These are phyloP conservation scores for Brassicogethes aeneus DNA, from an alignment of 2,888 invertebrate species.

Conservation along the genomic window DNA sequence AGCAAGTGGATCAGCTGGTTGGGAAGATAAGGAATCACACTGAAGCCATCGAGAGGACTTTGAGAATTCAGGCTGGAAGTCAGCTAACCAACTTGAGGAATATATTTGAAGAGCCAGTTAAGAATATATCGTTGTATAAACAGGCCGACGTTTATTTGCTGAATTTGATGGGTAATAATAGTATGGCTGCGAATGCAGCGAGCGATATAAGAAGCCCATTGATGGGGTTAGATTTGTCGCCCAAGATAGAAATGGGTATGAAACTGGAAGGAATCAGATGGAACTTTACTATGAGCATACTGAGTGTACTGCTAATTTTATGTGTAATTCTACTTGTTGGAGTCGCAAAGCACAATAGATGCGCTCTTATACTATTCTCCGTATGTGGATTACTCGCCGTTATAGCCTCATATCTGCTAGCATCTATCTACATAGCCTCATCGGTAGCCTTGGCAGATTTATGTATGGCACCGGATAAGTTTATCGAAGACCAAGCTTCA, in stretches of 20 bases:
- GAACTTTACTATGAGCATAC: constrained; percentile 83
- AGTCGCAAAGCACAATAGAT: constrained; percentile 79
- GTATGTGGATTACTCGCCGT: constrained; percentile 81
- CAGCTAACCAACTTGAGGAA: constrained; percentile 66
- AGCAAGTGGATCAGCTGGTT: constrained; percentile 72
- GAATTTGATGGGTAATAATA: constrained; percentile 64
- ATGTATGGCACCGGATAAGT: constrained; percentile 58
- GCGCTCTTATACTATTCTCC: constrained; percentile 82
- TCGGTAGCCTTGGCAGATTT: constrained; percentile 67
- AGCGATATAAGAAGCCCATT: constrained; percentile 66
- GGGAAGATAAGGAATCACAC: constrained; percentile 77
- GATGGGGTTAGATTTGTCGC: constrained; percentile 59
- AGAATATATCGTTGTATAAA: constrained; percentile 68
- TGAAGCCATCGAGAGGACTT: constrained; percentile 63
- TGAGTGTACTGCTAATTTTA: constrained; percentile 76
- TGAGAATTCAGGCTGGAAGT: constrained; percentile 46
- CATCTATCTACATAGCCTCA: constrained; percentile 76
- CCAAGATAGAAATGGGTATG: constrained; percentile 52
- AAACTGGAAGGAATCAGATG: constrained; percentile 67
- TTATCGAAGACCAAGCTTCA: constrained; percentile 35
- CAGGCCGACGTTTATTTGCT: constrained; percentile 61
- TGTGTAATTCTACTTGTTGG: constrained; percentile 86
- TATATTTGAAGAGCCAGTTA: constrained; percentile 66
- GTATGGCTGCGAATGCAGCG: constrained; percentile 65
- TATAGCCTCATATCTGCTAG: constrained; percentile 81